Conservation (phyloP, 2,113 vertebrate genomes). For the Brachionichthys hirsutus region DNA sequence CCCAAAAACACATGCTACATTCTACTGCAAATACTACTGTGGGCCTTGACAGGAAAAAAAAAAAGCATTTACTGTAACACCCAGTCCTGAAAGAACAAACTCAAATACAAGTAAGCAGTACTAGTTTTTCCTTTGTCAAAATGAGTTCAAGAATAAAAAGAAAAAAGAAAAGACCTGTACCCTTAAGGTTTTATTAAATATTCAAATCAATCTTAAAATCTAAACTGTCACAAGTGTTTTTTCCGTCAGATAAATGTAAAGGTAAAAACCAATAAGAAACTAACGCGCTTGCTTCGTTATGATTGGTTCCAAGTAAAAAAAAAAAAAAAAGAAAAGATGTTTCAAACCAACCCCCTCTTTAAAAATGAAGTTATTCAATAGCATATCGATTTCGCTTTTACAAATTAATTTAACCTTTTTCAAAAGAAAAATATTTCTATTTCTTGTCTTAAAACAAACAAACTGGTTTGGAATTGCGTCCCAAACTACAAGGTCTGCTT, state of each 20-base stretch:
- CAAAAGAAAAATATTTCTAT: slow-evolving; percentile 25
- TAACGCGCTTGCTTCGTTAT: slow-evolving; percentile 22
- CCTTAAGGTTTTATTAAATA: background rate
- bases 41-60: slow-evolving; percentile 25
- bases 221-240: slow-evolving; percentile 10
- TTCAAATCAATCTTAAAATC: slow-evolving; percentile 22
- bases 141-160: slow-evolving; percentile 1
- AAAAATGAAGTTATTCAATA: slow-evolving; percentile 40
- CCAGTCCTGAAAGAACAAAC: slow-evolving; percentile 26
- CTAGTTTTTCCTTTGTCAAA: slow-evolving; percentile 24
- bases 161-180: background rate
- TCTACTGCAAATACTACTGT: slow-evolving; percentile 34
- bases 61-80: slow-evolving; percentile 30
- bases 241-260: slow-evolving; percentile 28
- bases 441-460: slow-evolving; percentile 2
- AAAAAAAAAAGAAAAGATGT: slow-evolving; percentile 39
- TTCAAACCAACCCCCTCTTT: slow-evolving; percentile 44
- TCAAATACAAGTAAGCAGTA: slow-evolving; percentile 4
- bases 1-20: slow-evolving; percentile 39
- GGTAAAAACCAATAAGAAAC: slow-evolving; percentile 15
- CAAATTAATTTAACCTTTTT: slow-evolving; percentile 5
- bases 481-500: slow-evolving; percentile 45
- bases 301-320: slow-evolving; percentile 52
- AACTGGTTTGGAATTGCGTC: slow-evolving; percentile 40
- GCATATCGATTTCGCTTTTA: slow-evolving; percentile 25